Base-by-base conservation (phyloP, 1,140 invertebrate species). In the Nebria ingens region DNA sequence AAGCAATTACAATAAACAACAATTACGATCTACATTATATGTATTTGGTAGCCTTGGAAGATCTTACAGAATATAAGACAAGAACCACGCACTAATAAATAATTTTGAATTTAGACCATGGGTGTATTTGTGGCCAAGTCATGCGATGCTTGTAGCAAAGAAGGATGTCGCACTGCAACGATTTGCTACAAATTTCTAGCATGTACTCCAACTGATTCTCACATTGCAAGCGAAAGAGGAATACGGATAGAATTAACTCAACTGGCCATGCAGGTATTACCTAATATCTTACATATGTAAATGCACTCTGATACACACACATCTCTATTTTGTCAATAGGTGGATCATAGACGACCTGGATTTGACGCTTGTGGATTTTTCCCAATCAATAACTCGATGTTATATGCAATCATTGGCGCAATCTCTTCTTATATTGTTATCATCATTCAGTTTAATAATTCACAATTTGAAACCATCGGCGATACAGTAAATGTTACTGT, bases 401-500 rank as follows among this genome's bases (percentile, higher is more conserved):
- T 45, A 17, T 45, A 45, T 45, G 40, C 17, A 4, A 45, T 45
- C 40, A 17, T 17, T 45, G 40, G 40, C 17, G 40, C 40, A 12
- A 17, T 45, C 15, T 45, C 40, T 12, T 45, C 40, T 9, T 45
- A 45, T 17, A 45, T 45, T 12, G 40, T 45, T 45, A 45, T 45
- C 15, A 45, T 45, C 15, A 45, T 45, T 45, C 40, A 45, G 17
- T 45, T 45, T 45, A 45, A 17, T 45, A 45, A 45, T 45, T 11
- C 40, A 11, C 40, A 4, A 13, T 29, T 29, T n/a, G n/a, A n/a
- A n/a, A n/a, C n/a, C n/a, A n/a, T n/a, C n/a, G n/a, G n/a, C n/a
- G n/a, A n/a, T n/a, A n/a, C n/a, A n/a, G n/a, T n/a, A n/a, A n/a
- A n/a, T n/a, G n/a, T n/a, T n/a, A n/a, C n/a, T n/a, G n/a, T n/a